Percentiles rank a stretch among this genome's conserved stretches.
Evolutionary conservation across 35 echinoderm and acorn worm genomes (phyloP).

Genomic region (Ophioderma brevispina): DNA sequence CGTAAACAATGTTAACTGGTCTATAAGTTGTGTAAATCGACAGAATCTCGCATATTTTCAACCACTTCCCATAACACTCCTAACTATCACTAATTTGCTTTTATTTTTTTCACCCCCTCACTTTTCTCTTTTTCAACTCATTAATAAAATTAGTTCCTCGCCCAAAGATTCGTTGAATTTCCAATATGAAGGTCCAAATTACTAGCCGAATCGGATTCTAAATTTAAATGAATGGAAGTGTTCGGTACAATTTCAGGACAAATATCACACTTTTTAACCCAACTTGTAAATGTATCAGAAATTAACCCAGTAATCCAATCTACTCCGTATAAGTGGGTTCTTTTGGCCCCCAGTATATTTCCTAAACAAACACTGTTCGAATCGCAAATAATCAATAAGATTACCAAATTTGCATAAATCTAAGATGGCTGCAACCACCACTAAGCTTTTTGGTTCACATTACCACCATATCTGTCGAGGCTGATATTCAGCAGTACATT

Average conservation of each 20-base stretch:
- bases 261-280: background rate
- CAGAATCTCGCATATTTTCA: too few relatives aligned
- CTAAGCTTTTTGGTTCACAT: background rate
- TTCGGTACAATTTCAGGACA: background rate
- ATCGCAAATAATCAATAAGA: slow-evolving; percentile 2
- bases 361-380: background rate
- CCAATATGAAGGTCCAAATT: background rate
- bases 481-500: slow-evolving; percentile 3
- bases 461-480: background rate
- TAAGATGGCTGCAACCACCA: background rate
- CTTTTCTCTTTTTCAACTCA: too few relatives aligned
- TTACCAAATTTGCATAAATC: background rate
- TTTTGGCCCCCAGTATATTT: slow-evolving; percentile 6
- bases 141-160: too few relatives aligned
- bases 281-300: background rate
- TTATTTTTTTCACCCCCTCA: too few relatives aligned
- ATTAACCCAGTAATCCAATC: slow-evolving; percentile 16
- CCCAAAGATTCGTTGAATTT: background rate
- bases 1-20: too few relatives aligned
- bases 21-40: too few relatives aligned
- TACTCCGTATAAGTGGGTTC: background rate
- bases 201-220: background rate
- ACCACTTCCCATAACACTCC: too few relatives aligned
- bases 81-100: too few relatives aligned
- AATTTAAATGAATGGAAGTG: background rate